Evolutionary conservation across 2,113 vertebrate species (phyloP), one percentile per base, ranked within the genome.

Genomic region (Zapus hudsonius): DNA sequence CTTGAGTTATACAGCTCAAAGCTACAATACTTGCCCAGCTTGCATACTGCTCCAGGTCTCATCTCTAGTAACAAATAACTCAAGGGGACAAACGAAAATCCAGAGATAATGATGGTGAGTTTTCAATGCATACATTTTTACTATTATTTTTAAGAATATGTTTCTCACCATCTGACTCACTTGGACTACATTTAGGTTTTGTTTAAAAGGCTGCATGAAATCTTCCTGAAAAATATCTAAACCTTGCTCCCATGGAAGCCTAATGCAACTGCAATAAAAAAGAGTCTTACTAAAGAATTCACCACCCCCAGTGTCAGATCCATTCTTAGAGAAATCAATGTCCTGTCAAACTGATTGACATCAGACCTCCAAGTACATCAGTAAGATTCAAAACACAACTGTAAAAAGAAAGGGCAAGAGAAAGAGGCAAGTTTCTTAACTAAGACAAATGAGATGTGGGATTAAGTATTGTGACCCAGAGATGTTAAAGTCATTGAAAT

Each of bases 251-350:
- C 42, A 67, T 47, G 22, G 6, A 22, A 88, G 44, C 1, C 25
- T 61, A 87, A 87, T 38, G 5, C 52, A 87, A 64, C 20, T 64
- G 27, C 59, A 63, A 17, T 25, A 44, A 89, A 76, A 63, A 19
- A 15, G 11, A 40, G 59, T 36, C 15, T 72, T 72, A 36, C 73
- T 80, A 87, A 89, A 89, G 72, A 87, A 87, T 86, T 72, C 64
- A 64, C 93, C 84, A 84, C 5, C 19, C 13, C 19, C 20, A 44
- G 15, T 40, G 69, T 84, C 81, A 94, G 79, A 82, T 52, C n/a
- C 52, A 85, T 82, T 95, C 69, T 94, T 76, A 84, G 73, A 63
- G 92, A 92, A 95, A 92, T 87, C 89, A 90, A 57, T 83, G 64
- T 66, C 63, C 69, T 90, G 64, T 92, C 87, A 94, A 85, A 72